Evolutionary conservation across 2,113 vertebrate species (phyloP).

Genomic region (Epinephelus lanceolatus): DNA sequence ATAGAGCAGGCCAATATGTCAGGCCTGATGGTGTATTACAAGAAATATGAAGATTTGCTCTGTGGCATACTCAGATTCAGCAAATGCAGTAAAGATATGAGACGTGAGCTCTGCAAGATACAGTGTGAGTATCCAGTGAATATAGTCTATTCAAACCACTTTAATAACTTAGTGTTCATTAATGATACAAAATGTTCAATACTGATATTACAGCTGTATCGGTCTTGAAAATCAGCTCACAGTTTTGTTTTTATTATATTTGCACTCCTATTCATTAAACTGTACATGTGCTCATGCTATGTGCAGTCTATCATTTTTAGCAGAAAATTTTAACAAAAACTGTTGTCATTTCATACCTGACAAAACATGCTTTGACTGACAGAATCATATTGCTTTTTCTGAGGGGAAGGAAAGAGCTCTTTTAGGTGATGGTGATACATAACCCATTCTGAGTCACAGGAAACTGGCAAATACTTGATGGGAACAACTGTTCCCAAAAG

Average conservation of each 20-base stretch:
- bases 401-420: background rate
- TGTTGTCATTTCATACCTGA: background rate
- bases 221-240: background rate
- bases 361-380: background rate
- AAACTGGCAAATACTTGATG: conserved; percentile 32
- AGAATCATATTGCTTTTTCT: background rate
- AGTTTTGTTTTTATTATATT: background rate
- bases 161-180: background rate
- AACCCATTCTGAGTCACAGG: background rate
- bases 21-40: conserved; percentile 59
- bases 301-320: background rate
- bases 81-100: conserved; percentile 37
- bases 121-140: background rate
- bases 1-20: conserved; percentile 60
- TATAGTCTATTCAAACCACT: background rate
- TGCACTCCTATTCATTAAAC: background rate
- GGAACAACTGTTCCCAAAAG: conserved; percentile 1
- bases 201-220: background rate
- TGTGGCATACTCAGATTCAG: conserved; percentile 34
- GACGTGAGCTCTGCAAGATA: background rate
- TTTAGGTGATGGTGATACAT: background rate
- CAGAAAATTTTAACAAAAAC: background rate
- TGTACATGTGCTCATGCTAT: background rate
- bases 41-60: conserved; percentile 51
- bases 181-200: background rate